These are phyloP conservation scores for Xanthia togata DNA, from an alignment of 2,888 invertebrate genomes.

Conservation along the genomic window DNA sequence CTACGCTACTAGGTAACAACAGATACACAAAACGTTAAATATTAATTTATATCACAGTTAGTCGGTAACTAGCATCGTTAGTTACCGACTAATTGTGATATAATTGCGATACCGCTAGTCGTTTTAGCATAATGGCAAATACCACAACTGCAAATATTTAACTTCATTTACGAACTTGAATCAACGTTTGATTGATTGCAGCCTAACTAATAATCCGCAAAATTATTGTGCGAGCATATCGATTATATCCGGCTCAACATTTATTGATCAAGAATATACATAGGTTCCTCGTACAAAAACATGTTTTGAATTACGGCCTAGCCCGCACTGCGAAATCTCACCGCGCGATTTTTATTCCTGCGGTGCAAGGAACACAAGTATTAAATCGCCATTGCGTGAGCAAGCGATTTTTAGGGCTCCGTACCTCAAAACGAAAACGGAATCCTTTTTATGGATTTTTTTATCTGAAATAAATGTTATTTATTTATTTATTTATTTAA, in stretches of 20 bases:
- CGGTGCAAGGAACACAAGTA: no score
- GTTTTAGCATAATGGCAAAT: no score
- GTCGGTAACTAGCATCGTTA: not conserved
- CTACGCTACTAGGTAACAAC: not conserved
- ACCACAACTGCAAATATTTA: not conserved
- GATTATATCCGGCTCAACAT: not conserved
- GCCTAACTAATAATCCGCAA: not conserved
- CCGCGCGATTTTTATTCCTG: no score
- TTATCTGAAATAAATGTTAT: no score
- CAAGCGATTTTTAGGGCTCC: no score
- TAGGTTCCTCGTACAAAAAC: not conserved
- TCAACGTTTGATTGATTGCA: slow-evolving; percentile 4
- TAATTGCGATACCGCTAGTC: no score
- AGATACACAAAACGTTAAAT: not conserved
- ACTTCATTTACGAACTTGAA: not conserved
- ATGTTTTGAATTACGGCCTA: not conserved
- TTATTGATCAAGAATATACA: not conserved
- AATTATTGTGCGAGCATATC: not conserved
- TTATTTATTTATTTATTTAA: no score
- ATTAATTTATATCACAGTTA: not conserved
- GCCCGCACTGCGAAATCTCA: no score
- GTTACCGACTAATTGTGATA: no score
- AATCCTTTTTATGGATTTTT: no score
- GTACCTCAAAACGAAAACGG: no score
- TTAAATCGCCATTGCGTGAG: no score